phyloP scores from a whole-genome alignment of 2,113 vertebrate species.

The Sinocyclocheilus anophthalmus region DNA sequence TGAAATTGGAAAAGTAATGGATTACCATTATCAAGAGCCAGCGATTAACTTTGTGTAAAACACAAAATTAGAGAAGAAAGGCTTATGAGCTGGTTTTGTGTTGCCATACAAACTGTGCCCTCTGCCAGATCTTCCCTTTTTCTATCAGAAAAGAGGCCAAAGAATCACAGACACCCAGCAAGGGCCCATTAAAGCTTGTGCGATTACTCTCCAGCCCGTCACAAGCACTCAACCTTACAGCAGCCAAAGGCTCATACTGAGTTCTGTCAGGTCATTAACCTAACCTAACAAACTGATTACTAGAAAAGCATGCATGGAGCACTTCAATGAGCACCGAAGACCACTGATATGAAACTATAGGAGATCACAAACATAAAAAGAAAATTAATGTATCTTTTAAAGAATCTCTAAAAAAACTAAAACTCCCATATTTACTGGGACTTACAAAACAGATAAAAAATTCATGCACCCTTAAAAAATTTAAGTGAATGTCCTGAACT shows the following conservation, averaged over 20 bases:
- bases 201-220: neutral
- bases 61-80: neutral
- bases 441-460: constrained; percentile 72
- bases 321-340: neutral
- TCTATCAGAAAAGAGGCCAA: neutral
- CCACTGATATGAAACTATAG: neutral
- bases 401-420: constrained; percentile 66
- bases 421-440: constrained; percentile 67
- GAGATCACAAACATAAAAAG: neutral
- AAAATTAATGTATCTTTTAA: constrained; percentile 51
- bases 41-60: neutral
- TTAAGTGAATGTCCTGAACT: constrained; percentile 76
- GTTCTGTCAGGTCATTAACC: neutral
- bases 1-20: neutral
- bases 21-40: neutral
- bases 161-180: too few species aligned
- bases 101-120: constrained; percentile 29
- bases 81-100: too few species aligned
- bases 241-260: neutral
- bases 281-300: neutral
- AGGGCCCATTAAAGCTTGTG: neutral
- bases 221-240: neutral
- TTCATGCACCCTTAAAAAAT: constrained; percentile 77
- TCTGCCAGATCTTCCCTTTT: constrained; percentile 5
- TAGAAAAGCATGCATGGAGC: neutral